Evolutionary conservation across 2,888 invertebrate genomes (phyloP).

Genomic region (Holacanthella duospinosa): DNA sequence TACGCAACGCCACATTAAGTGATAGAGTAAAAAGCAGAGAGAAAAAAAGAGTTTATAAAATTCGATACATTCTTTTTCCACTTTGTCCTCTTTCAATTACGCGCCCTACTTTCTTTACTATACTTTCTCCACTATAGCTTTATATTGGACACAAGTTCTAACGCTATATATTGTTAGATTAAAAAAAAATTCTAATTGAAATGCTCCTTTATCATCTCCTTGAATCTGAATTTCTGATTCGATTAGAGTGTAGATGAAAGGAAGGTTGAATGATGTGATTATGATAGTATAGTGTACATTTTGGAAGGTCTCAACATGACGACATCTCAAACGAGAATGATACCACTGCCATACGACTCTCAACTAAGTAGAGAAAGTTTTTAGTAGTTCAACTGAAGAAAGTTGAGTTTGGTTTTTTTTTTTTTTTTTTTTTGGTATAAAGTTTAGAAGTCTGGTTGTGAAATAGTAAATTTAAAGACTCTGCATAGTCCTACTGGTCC

Average conservation of each 20-base stretch:
- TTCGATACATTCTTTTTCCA: not conserved
- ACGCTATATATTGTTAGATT: too few relatives aligned
- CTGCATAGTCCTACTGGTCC: too few relatives aligned
- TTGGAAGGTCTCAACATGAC: not conserved
- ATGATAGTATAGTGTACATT: too few relatives aligned
- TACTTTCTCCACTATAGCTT: not conserved
- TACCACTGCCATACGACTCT: too few relatives aligned
- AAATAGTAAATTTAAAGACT: too few relatives aligned
- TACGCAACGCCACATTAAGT: not conserved
- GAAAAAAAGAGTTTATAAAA: not conserved
- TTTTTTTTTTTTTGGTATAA: too few relatives aligned
- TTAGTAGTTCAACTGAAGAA: too few relatives aligned
- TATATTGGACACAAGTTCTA: too few relatives aligned
- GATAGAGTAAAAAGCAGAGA: not conserved
- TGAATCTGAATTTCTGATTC: not conserved
- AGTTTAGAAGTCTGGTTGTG: too few relatives aligned
- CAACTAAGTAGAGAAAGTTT: too few relatives aligned
- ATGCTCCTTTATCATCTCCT: not conserved
- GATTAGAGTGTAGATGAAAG: not conserved
- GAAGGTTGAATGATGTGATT: not conserved
- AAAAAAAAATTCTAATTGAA: not conserved
- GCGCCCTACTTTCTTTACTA: not conserved
- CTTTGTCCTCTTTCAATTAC: not conserved
- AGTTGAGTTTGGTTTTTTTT: not conserved
- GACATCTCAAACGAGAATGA: not conserved